Conservation (phyloP, 2,797 vertebrate species). For the Rhabdophis nuchalis region DNA sequence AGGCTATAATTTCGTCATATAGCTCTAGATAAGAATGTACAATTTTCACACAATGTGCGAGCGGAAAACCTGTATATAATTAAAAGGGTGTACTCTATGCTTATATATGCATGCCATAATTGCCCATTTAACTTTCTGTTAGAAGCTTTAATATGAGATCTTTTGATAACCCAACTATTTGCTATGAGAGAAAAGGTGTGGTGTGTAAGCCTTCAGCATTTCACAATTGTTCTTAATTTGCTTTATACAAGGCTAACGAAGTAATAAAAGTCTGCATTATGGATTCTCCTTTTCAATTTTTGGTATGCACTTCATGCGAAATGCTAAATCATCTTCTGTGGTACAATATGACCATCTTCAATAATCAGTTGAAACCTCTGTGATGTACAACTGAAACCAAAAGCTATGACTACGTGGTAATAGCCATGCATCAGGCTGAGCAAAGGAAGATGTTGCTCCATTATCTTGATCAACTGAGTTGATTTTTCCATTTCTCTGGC, state of each 20-base stretch:
- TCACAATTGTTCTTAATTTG: not conserved
- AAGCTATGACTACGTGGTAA: not conserved
- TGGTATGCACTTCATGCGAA: not conserved
- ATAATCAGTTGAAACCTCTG: not conserved
- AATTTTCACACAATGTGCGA: constrained; percentile 1
- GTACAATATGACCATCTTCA: not conserved
- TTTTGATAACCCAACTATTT: not conserved
- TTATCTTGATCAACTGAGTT: not conserved
- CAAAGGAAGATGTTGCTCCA: not conserved
- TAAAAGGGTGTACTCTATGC: constrained; percentile 10
- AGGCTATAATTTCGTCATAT: constrained; percentile 3
- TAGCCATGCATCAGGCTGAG: not conserved
- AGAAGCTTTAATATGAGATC: not conserved
- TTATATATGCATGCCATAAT: not conserved
- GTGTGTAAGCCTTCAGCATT: constrained; percentile 11
- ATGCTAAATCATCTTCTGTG: not conserved
- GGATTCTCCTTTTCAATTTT: not conserved
- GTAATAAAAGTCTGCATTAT: not conserved
- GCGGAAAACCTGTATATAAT: constrained; percentile 4
- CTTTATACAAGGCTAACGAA: not conserved
- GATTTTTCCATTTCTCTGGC: not conserved
- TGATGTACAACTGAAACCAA: not conserved
- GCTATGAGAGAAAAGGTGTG: constrained; percentile 7
- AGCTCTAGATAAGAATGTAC: not conserved
- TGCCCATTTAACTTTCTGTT: constrained; percentile 23